A percentile compares a stretch with the other conserved stretches of the same genome.
phyloP scores from a whole-genome alignment of 2,888 invertebrate species.

The Mesorhabditis spiculigera region DNA sequence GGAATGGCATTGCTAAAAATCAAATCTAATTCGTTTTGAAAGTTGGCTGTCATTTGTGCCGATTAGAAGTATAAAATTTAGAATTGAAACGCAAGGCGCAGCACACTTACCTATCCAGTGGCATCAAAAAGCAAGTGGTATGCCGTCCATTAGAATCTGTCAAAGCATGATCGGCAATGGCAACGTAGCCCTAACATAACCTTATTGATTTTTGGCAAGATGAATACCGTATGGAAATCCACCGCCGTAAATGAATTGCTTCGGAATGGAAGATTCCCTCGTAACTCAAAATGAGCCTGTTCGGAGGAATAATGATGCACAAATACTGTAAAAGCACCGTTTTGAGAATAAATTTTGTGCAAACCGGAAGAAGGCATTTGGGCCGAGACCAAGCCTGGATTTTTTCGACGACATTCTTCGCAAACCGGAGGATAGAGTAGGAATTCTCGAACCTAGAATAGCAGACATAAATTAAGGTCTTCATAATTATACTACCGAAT shows the following conservation, averaged over 20 bases:
- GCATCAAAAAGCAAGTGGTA: conserved; percentile 50
- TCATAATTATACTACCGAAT: conserved; percentile 23
- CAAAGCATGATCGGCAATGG: conserved; percentile 54
- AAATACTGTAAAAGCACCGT: conserved; percentile 22
- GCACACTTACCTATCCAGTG: conserved; percentile 32
- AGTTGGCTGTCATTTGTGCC: too few relatives aligned
- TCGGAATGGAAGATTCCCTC: conserved; percentile 53
- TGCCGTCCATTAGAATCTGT: conserved; percentile 50
- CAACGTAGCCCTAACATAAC: conserved; percentile 38
- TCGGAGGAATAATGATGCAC: conserved; percentile 36
- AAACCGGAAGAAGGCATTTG: conserved; percentile 36
- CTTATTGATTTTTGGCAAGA: too few relatives aligned
- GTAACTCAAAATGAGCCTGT: conserved; percentile 51
- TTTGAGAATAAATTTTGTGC: background rate
- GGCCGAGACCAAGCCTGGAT: conserved; percentile 39
- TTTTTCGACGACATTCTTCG: conserved; percentile 53
- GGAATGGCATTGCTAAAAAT: conserved; percentile 41
- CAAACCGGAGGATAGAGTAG: conserved; percentile 54
- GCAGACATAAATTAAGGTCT: background rate
- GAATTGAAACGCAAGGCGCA: too few relatives aligned
- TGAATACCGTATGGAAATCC: conserved; percentile 48
- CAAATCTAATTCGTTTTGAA: background rate
- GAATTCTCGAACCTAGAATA: conserved; percentile 33
- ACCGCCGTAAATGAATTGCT: conserved; percentile 57
- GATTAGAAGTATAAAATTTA: too few relatives aligned